Evolutionary conservation across 2,888 invertebrate species (phyloP), one percentile per base, ranked within the genome.

Genomic region (Pherbina coryleti): DNA sequence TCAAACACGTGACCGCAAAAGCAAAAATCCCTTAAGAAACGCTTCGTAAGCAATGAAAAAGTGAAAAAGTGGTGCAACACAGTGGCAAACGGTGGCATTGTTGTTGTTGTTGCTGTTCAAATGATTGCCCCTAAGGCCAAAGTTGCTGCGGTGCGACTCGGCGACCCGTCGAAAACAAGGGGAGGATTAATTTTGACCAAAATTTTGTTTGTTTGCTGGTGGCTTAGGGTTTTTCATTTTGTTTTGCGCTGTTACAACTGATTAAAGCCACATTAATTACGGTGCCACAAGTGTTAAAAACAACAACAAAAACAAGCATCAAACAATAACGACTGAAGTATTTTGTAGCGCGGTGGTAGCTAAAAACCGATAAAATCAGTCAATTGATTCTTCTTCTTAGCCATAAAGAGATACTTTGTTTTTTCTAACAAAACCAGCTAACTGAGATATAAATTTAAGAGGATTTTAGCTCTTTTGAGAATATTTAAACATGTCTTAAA

Each of bases 321-420:
- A n/a, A 69, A 55, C 70, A 71, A 11, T 44, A 44, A 44, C 11
- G 14, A 44, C 14, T 44, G 44, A 44, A 11, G 44, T 44, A 11
- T 44, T 44, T 44, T 44, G 37, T 37, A 37, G 22, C 9, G 37
- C n/a, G 37, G 19, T n/a, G 17, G 37, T 55, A 55, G 37, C 64
- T 49, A 5, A 31, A 74, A 62, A 73, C 44, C 17, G 14, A 74
- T 51, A 28, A 51, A 64, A 14, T 64, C 28, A 73, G 49, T 75
- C 53, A 66, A 75, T 34, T 51, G 37, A 25, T 66, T 19, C 37
- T 44, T 22, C 49, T 44, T 9, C 11, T 2, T 11, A 55, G 14
- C 25, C 25, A 60, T 19, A 44, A 67, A 67, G 67, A n/a, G 44
- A 67, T 67, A 67, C 17, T 67, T 67, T 67, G 66, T 66, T 67